Percentiles rank a stretch among this genome's conserved stretches.
Conservation (phyloP, 2,797 vertebrate genomes). For the Myripristis jacobus region DNA sequence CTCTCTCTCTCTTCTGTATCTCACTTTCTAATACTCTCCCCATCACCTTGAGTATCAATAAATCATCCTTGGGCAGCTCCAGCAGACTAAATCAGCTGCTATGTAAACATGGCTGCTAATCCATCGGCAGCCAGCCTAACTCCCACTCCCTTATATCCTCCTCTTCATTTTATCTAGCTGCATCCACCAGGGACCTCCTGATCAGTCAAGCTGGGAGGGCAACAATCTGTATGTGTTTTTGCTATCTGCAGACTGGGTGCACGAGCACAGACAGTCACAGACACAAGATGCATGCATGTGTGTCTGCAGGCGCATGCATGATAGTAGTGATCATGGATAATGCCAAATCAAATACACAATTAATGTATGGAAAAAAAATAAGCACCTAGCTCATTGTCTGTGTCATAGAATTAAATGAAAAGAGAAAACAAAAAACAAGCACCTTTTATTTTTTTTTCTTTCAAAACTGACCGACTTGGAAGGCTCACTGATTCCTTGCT, state of each 20-base stretch:
- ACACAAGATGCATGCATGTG: conserved; percentile 29
- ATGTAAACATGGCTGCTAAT: conserved; percentile 79
- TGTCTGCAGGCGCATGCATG: background rate
- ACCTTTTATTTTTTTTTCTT: too few relatives aligned
- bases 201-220: conserved; percentile 66
- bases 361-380: too few relatives aligned
- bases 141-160: conserved; percentile 65
- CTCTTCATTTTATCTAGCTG: conserved; percentile 69
- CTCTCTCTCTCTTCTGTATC: conserved; percentile 37
- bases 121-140: conserved; percentile 65
- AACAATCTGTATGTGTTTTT: conserved; percentile 57
- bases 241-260: conserved; percentile 22
- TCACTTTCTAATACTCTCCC: conserved; percentile 52
- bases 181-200: conserved; percentile 67
- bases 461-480: too few relatives aligned
- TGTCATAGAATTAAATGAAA: too few relatives aligned
- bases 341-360: too few relatives aligned
- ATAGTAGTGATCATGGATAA: too few relatives aligned
- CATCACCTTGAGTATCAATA: conserved; percentile 66
- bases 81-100: conserved; percentile 69
- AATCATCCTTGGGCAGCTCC: conserved; percentile 68
- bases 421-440: too few relatives aligned
- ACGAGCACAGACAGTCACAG: conserved; percentile 18
- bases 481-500: too few relatives aligned
- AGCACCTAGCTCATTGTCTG: too few relatives aligned